A percentile compares a stretch with the other conserved stretches of the same genome.
Evolutionary conservation across 2,888 invertebrate genomes (phyloP).

Genomic region (Tachina fera): DNA sequence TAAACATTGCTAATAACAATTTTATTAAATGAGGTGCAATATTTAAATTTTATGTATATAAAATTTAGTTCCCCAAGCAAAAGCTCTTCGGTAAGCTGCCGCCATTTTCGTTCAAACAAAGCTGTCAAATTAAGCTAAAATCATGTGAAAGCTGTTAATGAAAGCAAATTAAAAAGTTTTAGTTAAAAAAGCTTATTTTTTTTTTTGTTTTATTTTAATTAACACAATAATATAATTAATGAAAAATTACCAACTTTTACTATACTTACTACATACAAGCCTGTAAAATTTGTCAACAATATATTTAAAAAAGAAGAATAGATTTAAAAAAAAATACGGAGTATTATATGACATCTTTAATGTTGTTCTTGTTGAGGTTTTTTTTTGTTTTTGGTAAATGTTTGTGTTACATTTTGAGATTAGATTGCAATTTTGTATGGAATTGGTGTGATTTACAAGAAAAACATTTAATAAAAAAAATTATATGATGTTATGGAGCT

Average conservation of each 20-base stretch:
- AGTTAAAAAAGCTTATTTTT: constrained; percentile 25
- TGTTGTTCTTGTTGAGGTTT: neutral
- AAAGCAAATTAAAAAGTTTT: constrained; percentile 42
- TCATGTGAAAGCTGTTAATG: constrained; percentile 50
- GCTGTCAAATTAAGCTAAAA: constrained; percentile 52
- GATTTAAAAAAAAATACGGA: constrained; percentile 63
- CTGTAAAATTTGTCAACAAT: constrained; percentile 76
- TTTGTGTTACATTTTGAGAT: constrained; percentile 7
- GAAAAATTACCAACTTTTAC: constrained; percentile 68
- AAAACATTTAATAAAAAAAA: neutral
- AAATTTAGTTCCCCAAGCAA: constrained; percentile 15
- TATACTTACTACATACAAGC: constrained; percentile 81
- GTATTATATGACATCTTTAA: constrained; percentile 58
- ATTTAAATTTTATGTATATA: neutral
- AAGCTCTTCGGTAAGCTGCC: constrained; percentile 53
- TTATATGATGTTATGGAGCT: neutral
- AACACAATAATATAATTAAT: constrained; percentile 25
- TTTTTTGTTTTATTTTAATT: neutral
- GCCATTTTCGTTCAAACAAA: constrained; percentile 35
- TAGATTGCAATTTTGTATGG: neutral
- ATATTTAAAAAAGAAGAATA: constrained; percentile 62
- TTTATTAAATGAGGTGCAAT: constrained; percentile 8
- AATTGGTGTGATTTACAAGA: neutral
- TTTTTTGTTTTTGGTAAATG: neutral
- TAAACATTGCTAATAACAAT: neutral